These are phyloP conservation scores for Timema cristinae DNA, from an alignment of 2,888 invertebrate species.

Conservation along the genomic window DNA sequence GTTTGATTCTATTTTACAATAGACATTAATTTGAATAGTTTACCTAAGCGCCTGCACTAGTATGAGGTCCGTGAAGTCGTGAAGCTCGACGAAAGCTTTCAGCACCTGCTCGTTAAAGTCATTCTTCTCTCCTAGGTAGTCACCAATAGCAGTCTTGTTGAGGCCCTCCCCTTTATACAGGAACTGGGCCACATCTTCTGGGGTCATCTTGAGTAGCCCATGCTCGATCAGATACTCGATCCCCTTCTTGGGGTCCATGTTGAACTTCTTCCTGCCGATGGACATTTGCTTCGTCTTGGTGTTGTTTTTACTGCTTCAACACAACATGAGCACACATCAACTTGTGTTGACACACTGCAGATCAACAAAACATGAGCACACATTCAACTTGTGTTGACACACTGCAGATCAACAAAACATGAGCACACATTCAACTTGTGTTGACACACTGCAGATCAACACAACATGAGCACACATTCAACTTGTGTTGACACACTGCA, in stretches of 20 bases:
- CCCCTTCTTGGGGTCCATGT: slow-evolving; percentile 99
- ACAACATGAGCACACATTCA: no score
- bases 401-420: no score
- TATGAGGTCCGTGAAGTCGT: slow-evolving; percentile 96
- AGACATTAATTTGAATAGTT: no score
- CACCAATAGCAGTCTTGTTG: slow-evolving; percentile 97
- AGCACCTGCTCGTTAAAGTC: slow-evolving; percentile 96
- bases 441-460: no score
- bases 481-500: no score
- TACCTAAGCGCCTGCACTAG: slow-evolving; percentile 91
- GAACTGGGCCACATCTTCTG: slow-evolving; percentile 91
- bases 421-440: no score
- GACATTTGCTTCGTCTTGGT: slow-evolving; percentile 94
- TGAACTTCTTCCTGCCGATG: slow-evolving; percentile 96
- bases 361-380: no score
- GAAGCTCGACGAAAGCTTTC: slow-evolving; percentile 90
- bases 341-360: background rate
- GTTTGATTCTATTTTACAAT: no score
- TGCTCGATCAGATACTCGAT: slow-evolving; percentile 96
- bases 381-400: no score
- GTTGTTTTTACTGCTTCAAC: slow-evolving; percentile 63
- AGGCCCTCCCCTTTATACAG: slow-evolving; percentile 95
- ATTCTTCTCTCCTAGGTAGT: slow-evolving; percentile 94
- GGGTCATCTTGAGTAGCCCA: slow-evolving; percentile 79
- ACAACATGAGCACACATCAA: background rate